Evolutionary conservation across 2,888 invertebrate genomes (phyloP).

Genomic region (Tubulanus polymorphus): DNA sequence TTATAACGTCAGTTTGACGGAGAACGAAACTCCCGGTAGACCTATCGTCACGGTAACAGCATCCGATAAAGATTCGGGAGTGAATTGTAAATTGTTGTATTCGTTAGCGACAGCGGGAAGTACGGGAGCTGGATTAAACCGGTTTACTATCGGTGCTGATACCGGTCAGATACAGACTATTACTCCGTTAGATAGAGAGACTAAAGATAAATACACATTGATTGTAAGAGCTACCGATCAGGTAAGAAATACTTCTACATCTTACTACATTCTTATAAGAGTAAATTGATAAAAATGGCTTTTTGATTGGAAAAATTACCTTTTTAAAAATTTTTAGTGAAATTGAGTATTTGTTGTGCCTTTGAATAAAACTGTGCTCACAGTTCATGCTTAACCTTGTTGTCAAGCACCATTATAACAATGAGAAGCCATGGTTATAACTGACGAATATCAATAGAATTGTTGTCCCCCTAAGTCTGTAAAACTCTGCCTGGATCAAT

Average conservation of each 20-base stretch:
- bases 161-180: slow-evolving; percentile 25
- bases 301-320: no score
- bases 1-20: slow-evolving; percentile 20
- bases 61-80: slow-evolving; percentile 25
- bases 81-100: slow-evolving; percentile 32
- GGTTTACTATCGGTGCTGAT: slow-evolving; percentile 26
- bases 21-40: slow-evolving; percentile 19
- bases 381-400: no score
- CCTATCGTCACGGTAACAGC: slow-evolving; percentile 21
- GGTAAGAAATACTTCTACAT: slow-evolving; percentile 51
- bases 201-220: slow-evolving; percentile 16
- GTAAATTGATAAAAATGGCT: no score
- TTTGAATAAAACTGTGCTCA: no score
- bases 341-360: no score
- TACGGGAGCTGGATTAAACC: slow-evolving; percentile 14
- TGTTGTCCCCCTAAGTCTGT: no score
- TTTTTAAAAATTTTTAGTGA: no score
- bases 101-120: slow-evolving; percentile 69
- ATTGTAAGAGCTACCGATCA: slow-evolving; percentile 47
- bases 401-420: no score
- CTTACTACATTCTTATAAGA: no score
- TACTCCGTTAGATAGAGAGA: slow-evolving; percentile 29
- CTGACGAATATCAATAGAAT: no score
- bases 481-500: not conserved
- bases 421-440: no score